Evolutionary conservation across 2,113 vertebrate genomes (phyloP), one percentile per base, ranked within the genome.

Genomic region (Corynorhinus townsendii): DNA sequence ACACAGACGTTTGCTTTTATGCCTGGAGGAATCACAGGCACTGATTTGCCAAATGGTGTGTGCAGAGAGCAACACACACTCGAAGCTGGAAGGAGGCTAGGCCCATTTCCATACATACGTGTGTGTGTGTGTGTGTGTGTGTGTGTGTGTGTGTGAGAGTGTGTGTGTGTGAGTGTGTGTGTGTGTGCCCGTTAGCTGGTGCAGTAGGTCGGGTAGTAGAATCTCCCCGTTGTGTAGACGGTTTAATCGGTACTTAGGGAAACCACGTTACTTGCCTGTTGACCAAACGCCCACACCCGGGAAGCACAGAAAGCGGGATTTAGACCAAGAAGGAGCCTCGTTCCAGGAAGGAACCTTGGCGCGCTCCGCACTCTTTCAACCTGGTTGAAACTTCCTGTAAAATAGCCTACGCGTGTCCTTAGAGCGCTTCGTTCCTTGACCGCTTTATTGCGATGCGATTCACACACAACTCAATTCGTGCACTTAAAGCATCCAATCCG

Each of bases 381-480:
- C 89, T 72, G 49, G 30, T 76, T 92, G 54, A 91, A 89, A 69
- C 24, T 7, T 59, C 59, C 59, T 76, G 38, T 30, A 72, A 83
- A 79, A 73, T 72, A 52, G 38, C 49, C 22, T 84, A 30, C 80
- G 52, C 4, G 16, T 11, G 26, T 9, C 7, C 64, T 72, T 28
- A 7, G 28, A 52, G 49, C 12, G 54, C 45, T 40, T 38, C 26
- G 47, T 40, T 80, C 30, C 45, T 24, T 30, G 56, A 73, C 64
- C 43, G 35, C 15, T 92, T 90, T 49, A 49, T n/a, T 69, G 49
- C 35, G 30, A 30, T 85, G 22, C 11, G 87, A 45, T 43, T 86
- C 47, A 54, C 62, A 35, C 20, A 16, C 2, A 43, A 33, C 11
- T 7, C 0, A 11, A 38, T 11, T 35, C 5, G 11, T 4, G 40